Evolutionary conservation across 2,797 vertebrate species (phyloP), one percentile per base, ranked within the genome.

Genomic region (Gymnothorax javanicus): DNA sequence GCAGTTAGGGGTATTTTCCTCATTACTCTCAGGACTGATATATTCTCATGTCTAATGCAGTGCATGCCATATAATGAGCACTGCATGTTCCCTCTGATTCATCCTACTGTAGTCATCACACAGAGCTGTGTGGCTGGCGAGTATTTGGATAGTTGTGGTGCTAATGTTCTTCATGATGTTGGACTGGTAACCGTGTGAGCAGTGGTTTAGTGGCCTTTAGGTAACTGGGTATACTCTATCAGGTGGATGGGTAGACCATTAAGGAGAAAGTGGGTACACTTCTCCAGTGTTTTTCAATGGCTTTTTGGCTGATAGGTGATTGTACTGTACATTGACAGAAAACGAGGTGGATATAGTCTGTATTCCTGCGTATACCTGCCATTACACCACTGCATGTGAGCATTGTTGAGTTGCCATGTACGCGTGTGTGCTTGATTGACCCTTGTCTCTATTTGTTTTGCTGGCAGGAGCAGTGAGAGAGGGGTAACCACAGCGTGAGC

Each of bases 381-480:
- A 43, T 43, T 43, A 43, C 33, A 43, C 33, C 33, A 43, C 33
- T 1, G 33, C 33, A 43, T 43, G 33, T 43, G 33, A 43, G 33
- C 33, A 43, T 43, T 43, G 33, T 43, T 43, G 33, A 43, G 33
- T 43, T 43, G 33, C 33, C 33, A 4, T 71, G 59, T n/a, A 52
- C 33, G 43, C 71, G 58, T 56, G 60, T 43, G 6, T 71, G 59
- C 59, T 6, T 67, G 15, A 62, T 60, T 84, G 82, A 83, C 54
- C 50, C 23, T 20, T 27, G 85, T 56, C n/a, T 57, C 73, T 73
- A 27, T n/a, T 7, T 85, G 79, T n/a, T 87, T 57, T 88, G 73
- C 79, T 60, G 6, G 59, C 89, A 92, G 92, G 89, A 85, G 87
- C 60, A 82, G 86, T 75, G 43, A 89, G 54, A 84, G 85, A 54